These are phyloP conservation scores for Dunckerocampus dactyliophorus DNA, from an alignment of 2,113 vertebrate genomes.

Conservation along the genomic window DNA sequence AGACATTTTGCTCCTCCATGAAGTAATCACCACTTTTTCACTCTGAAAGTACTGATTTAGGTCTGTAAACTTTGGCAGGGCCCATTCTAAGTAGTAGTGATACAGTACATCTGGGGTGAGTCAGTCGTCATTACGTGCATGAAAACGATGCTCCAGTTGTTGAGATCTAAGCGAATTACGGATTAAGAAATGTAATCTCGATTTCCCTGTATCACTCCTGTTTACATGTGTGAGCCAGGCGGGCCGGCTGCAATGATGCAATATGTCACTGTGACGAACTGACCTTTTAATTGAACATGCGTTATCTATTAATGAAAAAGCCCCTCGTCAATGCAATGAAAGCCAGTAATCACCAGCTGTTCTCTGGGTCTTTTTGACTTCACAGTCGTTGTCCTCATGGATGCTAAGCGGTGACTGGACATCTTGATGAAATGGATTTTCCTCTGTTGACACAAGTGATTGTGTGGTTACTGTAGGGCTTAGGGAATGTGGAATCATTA, in stretches of 20 bases:
- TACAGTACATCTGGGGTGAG: too few relatives aligned
- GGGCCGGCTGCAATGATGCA: conserved; percentile 3
- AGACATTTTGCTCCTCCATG: too few relatives aligned
- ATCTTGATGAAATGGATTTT: conserved; percentile 61
- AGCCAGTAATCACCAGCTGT: conserved; percentile 25
- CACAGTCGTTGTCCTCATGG: conserved; percentile 33
- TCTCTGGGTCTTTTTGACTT: conserved; percentile 25
- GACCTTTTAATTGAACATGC: conserved; percentile 34
- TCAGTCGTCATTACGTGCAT: too few relatives aligned
- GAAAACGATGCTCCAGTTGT: conserved; percentile 2
- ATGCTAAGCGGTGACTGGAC: conserved; percentile 51
- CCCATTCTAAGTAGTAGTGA: too few relatives aligned
- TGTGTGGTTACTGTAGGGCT: conserved; percentile 60
- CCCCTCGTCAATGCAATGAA: conserved; percentile 5
- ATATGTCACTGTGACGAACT: conserved; percentile 15
- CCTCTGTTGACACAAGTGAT: conserved; percentile 69
- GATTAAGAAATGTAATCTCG: conserved; percentile 28
- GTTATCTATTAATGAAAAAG: conserved; percentile 24
- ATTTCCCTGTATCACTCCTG: background rate
- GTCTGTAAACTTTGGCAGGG: too few relatives aligned
- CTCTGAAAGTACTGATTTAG: too few relatives aligned
- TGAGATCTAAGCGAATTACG: conserved; percentile 16
- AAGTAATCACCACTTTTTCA: too few relatives aligned
- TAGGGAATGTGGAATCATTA: conserved; percentile 60
- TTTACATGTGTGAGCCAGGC: background rate